A percentile compares a stretch with the other conserved stretches of the same genome.
These are phyloP conservation scores for Rhynchotus rufescens DNA, from an alignment of 2,797 vertebrate species.

Conservation along the genomic window DNA sequence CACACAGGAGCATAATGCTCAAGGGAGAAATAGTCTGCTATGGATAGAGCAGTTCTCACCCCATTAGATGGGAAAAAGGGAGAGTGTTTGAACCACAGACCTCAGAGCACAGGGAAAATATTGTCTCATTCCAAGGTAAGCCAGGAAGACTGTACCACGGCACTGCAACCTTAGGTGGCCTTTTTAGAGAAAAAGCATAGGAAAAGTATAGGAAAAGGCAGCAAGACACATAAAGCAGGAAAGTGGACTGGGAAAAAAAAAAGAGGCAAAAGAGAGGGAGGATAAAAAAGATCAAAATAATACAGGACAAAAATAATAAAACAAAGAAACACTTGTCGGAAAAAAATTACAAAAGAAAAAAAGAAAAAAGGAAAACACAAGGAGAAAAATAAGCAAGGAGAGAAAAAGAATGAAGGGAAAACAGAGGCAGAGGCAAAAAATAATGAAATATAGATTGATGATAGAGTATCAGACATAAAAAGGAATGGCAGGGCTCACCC, in stretches of 20 bases:
- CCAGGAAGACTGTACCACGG: constrained; percentile 5
- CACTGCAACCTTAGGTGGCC: constrained; percentile 50
- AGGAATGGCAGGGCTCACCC: background rate
- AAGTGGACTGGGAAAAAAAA: background rate
- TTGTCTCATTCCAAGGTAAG: constrained; percentile 57
- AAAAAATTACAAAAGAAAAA: background rate
- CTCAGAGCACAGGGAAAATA: constrained; percentile 59
- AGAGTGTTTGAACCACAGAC: constrained; percentile 52
- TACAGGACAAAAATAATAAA: background rate
- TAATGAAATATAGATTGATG: background rate
- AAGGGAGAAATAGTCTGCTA: constrained; percentile 51
- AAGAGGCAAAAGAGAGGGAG: background rate
- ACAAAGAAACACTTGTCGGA: background rate
- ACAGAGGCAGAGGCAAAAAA: background rate
- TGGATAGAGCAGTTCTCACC: background rate
- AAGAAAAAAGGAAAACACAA: background rate
- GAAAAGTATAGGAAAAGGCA: background rate
- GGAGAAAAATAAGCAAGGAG: background rate
- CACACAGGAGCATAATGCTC: constrained; percentile 49
- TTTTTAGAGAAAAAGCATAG: constrained; percentile 16
- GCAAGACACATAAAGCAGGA: background rate
- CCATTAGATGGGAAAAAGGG: constrained; percentile 49
- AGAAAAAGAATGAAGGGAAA: background rate
- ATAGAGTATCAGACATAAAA: background rate
- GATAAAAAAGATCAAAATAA: constrained; percentile 5